A percentile compares a stretch with the other conserved stretches of the same genome.
phyloP scores from a whole-genome alignment of 1,140 invertebrate genomes.

The Neodiprion lecontei region DNA sequence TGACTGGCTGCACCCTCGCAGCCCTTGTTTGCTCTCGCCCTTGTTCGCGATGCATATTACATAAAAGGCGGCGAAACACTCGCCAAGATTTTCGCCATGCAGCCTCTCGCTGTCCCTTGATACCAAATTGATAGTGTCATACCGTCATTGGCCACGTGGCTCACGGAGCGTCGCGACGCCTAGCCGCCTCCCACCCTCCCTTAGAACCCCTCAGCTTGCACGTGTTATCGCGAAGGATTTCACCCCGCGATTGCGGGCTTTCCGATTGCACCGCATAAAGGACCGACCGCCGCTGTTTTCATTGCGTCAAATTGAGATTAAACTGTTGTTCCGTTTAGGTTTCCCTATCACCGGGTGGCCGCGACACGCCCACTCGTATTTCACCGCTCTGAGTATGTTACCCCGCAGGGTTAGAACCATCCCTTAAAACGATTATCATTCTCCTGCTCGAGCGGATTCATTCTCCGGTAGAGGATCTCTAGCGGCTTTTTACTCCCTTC shows the following conservation, averaged over 20 bases:
- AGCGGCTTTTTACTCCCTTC: too few species aligned
- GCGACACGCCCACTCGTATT: not conserved
- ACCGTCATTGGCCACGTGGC: constrained; percentile 16
- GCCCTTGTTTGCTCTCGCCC: constrained; percentile 9
- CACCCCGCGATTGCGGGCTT: not conserved
- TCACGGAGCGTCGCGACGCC: not conserved
- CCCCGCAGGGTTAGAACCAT: too few species aligned
- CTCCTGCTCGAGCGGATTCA: too few species aligned
- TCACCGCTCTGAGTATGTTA: not conserved
- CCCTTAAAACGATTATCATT: too few species aligned
- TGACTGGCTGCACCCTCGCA: not conserved
- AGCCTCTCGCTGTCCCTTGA: not conserved
- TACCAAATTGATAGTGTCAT: constrained; percentile 17
- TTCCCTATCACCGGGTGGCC: not conserved
- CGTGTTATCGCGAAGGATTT: not conserved
- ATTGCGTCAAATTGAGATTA: constrained; percentile 10
- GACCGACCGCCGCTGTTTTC: not conserved
- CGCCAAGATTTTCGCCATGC: too few species aligned
- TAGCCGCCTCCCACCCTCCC: not conserved
- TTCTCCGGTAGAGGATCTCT: too few species aligned
- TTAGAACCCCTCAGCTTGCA: not conserved
- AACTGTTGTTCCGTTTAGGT: constrained; percentile 5
- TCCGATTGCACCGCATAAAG: not conserved
- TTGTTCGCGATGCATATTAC: constrained; percentile 7
- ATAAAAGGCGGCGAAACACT: too few species aligned